Conservation (phyloP, 2,888 invertebrate genomes). For the Boloria selene region DNA sequence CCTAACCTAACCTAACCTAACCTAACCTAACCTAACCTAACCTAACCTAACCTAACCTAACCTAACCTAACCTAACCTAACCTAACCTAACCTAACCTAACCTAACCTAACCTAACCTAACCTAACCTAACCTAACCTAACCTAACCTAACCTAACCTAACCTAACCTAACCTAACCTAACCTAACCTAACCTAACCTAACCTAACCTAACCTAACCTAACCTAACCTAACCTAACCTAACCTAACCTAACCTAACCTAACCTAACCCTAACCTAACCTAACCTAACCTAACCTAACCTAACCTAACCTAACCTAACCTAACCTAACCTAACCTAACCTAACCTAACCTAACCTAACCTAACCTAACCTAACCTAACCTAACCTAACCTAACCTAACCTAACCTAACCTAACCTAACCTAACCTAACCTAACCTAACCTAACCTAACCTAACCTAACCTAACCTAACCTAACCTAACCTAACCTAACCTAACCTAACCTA, state of each 20-base stretch:
- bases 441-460: too few species aligned
- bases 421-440: too few species aligned
- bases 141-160: constrained; percentile 3
- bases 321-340: constrained; percentile 11
- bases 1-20: constrained; percentile 2
- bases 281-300: constrained; percentile 39
- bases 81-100: constrained; percentile 16
- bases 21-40: constrained; percentile 39
- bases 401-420: too few species aligned
- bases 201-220: constrained; percentile 6
- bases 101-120: constrained; percentile 2
- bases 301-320: constrained; percentile 11
- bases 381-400: too few species aligned
- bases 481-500: too few species aligned
- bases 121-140: constrained; percentile 3
- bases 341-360: constrained; percentile 11
- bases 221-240: constrained; percentile 10
- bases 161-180: constrained; percentile 5
- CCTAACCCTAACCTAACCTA: constrained; percentile 11
- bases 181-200: constrained; percentile 6
- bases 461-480: too few species aligned
- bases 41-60: constrained; percentile 45
- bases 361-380: too few species aligned
- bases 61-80: constrained; percentile 44
- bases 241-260: constrained; percentile 11